phyloP scores from a whole-genome alignment of 1,140 invertebrate genomes.

The Drosophila subobscura region DNA sequence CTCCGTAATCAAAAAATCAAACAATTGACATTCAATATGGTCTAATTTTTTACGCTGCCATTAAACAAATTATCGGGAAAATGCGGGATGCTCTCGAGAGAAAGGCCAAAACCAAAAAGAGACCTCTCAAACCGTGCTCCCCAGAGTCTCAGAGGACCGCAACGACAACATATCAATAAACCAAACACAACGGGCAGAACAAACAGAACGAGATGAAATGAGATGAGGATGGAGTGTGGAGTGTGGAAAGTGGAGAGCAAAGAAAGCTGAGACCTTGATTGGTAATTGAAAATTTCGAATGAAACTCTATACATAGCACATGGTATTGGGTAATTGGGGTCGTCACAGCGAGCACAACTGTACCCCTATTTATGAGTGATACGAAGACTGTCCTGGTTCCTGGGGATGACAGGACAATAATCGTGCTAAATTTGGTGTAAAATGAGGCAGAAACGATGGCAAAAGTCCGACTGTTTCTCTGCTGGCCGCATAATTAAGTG shows the following conservation, averaged over 20 bases:
- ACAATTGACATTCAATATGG: conserved; percentile 83
- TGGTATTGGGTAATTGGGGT: conserved; percentile 31
- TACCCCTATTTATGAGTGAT: conserved; percentile 12
- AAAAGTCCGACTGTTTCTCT: conserved; percentile 40
- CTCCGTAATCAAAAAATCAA: conserved; percentile 81
- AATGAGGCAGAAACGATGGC: conserved; percentile 59
- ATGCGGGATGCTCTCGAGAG: conserved; percentile 28
- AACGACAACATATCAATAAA: conserved; percentile 72
- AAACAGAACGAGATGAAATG: conserved; percentile 34
- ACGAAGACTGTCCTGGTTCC: conserved; percentile 12
- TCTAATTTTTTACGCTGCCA: conserved; percentile 83
- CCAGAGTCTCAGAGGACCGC: conserved; percentile 57
- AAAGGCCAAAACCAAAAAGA: conserved; percentile 39
- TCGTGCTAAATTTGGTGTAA: conserved; percentile 66
- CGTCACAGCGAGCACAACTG: conserved; percentile 33
- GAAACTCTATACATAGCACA: conserved; percentile 39
- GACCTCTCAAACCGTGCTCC: conserved; percentile 49
- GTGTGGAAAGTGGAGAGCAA: conserved; percentile 17
- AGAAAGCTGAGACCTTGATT: conserved; percentile 47
- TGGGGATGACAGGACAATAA: conserved; percentile 69
- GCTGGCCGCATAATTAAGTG: conserved; percentile 80
- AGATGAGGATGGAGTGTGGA: conserved; percentile 1
- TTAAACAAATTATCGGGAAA: conserved; percentile 81
- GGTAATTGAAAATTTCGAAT: conserved; percentile 75
- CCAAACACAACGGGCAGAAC: conserved; percentile 62